These are phyloP conservation scores for Crotalus horridus DNA, from an alignment of 2,113 vertebrate genomes.

Conservation along the genomic window DNA sequence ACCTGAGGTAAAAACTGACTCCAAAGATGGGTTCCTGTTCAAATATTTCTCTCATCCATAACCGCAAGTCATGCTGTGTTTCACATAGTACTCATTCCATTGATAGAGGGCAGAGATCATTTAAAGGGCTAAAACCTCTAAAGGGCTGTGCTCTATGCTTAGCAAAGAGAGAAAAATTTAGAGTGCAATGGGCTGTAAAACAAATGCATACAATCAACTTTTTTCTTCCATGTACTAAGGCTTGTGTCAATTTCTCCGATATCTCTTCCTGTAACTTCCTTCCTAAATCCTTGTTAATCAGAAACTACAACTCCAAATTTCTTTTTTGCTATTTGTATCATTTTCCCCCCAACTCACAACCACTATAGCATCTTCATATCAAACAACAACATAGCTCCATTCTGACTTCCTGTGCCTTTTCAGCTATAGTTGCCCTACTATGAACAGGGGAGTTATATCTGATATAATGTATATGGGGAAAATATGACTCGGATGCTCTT, in stretches of 20 bases:
- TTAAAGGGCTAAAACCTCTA: neutral
- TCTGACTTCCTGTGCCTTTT: neutral
- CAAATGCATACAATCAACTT: too few species aligned
- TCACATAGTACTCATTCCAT: neutral
- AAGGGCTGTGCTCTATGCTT: neutral
- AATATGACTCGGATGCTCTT: neutral
- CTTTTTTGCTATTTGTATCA: neutral
- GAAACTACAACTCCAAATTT: neutral
- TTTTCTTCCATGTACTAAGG: neutral
- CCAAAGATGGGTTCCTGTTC: neutral
- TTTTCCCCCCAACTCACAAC: neutral
- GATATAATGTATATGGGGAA: neutral
- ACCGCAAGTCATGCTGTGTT: neutral
- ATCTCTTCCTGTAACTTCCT: neutral
- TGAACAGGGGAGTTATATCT: neutral
- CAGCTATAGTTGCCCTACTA: neutral
- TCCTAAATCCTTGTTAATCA: neutral
- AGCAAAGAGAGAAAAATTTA: neutral
- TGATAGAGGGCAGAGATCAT: neutral
- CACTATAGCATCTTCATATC: neutral
- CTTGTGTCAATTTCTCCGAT: neutral
- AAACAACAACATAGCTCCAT: neutral
- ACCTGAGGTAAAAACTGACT: neutral
- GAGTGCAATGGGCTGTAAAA: neutral
- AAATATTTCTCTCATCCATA: neutral